Percentiles rank a stretch among this genome's conserved stretches.
Evolutionary conservation across 2,113 vertebrate genomes (phyloP).

Genomic region (Urocynchramus pylzowi): DNA sequence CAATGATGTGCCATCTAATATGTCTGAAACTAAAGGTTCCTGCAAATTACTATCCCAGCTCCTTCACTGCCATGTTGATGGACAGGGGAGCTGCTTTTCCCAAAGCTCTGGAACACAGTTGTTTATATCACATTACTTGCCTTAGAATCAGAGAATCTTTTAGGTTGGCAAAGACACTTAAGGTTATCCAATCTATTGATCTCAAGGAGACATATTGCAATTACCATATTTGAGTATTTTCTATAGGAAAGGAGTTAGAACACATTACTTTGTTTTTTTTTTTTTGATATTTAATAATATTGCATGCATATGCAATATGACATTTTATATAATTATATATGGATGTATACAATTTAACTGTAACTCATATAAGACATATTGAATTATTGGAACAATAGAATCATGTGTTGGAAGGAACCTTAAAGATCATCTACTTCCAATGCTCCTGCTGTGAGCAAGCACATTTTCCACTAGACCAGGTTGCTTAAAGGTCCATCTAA

Average conservation of each 20-base stretch:
- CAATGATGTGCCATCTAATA: not conserved
- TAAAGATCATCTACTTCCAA: not conserved
- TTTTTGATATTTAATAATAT: not conserved
- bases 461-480: not conserved
- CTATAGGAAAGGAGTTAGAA: not conserved
- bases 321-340: not conserved
- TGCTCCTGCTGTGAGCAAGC: not conserved
- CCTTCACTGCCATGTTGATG: fast-evolving
- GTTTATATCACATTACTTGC: not conserved
- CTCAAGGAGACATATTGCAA: not conserved
- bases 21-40: not conserved
- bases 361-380: not conserved
- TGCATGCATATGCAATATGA: not conserved
- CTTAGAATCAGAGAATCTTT: not conserved
- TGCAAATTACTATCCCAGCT: not conserved
- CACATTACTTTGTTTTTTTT: not conserved
- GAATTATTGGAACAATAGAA: not conserved
- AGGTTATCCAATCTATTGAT: not conserved
- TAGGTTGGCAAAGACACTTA: not conserved
- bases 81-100: not conserved
- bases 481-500: not conserved
- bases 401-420: not conserved
- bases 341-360: not conserved
- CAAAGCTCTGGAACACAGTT: not conserved
- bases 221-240: not conserved